Conservation (phyloP, 2,797 vertebrate genomes). For the Chaetodon trifasciatus region DNA sequence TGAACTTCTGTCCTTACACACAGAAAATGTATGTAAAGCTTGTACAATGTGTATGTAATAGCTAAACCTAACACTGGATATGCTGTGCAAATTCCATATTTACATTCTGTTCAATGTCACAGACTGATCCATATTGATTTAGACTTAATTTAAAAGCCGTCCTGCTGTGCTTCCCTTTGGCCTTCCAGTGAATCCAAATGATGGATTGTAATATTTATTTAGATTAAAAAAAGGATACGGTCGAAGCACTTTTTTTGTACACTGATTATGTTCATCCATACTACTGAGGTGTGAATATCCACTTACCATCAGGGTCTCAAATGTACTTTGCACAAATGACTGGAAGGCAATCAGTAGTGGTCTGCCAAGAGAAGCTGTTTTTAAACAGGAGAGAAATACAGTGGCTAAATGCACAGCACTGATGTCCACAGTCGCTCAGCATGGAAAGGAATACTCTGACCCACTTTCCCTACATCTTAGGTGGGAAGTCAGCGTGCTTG, state of each 20-base stretch:
- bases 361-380: background rate
- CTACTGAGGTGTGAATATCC: background rate
- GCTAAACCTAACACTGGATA: background rate
- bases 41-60: conserved; percentile 6
- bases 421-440: conserved; percentile 10
- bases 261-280: background rate
- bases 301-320: background rate
- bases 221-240: background rate
- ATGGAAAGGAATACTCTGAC: conserved; percentile 4
- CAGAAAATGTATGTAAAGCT: background rate
- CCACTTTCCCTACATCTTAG: conserved; percentile 28
- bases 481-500: conserved; percentile 10
- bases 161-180: conserved; percentile 20
- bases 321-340: background rate
- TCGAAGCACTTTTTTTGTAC: background rate
- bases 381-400: background rate
- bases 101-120: conserved; percentile 1
- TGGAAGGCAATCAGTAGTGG: background rate
- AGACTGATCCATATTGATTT: conserved; percentile 27
- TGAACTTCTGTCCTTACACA: background rate
- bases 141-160: conserved; percentile 43
- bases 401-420: background rate
- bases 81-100: background rate
- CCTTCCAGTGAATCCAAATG: background rate
- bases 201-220: background rate